phyloP scores from a whole-genome alignment of 2,797 vertebrate species.

The Dendrocincla fuliginosa region DNA sequence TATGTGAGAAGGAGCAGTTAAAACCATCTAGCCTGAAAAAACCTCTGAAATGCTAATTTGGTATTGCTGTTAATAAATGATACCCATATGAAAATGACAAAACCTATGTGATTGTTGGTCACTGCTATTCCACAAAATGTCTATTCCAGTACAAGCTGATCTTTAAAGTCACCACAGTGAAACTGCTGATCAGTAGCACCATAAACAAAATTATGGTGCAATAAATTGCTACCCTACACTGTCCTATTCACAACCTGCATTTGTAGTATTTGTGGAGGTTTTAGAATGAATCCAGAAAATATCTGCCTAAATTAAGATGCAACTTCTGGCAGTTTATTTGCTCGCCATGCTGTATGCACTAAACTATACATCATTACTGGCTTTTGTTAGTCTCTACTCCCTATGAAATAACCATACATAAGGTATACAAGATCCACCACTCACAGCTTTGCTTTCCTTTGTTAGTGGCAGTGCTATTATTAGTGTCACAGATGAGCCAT shows the following conservation, averaged over 20 bases:
- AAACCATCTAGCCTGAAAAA: not conserved
- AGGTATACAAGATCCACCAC: not conserved
- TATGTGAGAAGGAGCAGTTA: not conserved
- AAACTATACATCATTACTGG: not conserved
- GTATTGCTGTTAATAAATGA: conserved; percentile 4
- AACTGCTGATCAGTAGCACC: not conserved
- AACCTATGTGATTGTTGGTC: not conserved
- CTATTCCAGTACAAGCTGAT: not conserved
- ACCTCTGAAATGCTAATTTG: conserved; percentile 36
- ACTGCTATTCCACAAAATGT: not conserved
- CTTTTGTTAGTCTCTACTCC: not conserved
- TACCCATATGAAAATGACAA: not conserved
- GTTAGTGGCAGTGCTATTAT: not conserved
- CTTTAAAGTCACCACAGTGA: not conserved
- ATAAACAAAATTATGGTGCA: conserved; percentile 8
- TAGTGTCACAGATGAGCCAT: not conserved
- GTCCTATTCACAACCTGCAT: not conserved
- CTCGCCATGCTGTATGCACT: not conserved
- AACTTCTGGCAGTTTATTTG: conserved; percentile 7
- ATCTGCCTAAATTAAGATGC: not conserved
- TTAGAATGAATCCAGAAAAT: conserved; percentile 9
- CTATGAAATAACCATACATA: not conserved
- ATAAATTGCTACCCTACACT: conserved; percentile 4
- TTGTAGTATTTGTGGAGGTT: not conserved
- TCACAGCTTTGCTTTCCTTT: not conserved